These are phyloP conservation scores for Drosophila varians DNA, from an alignment of 1,140 invertebrate species.

Conservation along the genomic window DNA sequence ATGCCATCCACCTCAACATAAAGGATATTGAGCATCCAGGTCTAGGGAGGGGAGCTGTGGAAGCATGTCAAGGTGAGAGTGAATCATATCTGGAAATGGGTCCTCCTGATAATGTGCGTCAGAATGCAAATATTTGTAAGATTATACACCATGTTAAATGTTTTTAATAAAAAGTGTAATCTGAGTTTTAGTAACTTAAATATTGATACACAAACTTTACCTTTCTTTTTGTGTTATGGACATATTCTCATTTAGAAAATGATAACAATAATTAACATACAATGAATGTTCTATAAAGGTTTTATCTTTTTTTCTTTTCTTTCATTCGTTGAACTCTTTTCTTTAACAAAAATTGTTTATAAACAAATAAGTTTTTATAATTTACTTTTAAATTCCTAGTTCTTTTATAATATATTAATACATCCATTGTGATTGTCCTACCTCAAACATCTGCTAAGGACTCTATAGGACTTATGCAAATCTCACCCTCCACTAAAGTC, in stretches of 20 bases:
- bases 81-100: conserved; percentile 20
- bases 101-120: conserved; percentile 36
- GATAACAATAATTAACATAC: too few species aligned
- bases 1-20: conserved; percentile 22
- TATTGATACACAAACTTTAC: too few species aligned
- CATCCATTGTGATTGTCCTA: background rate
- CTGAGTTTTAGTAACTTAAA: too few species aligned
- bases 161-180: background rate
- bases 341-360: background rate
- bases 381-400: too few species aligned
- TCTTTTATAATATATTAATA: too few species aligned
- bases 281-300: too few species aligned
- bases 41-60: conserved; percentile 1
- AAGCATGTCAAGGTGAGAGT: conserved; percentile 60
- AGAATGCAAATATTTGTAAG: conserved; percentile 41
- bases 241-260: too few species aligned
- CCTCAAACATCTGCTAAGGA: conserved; percentile 17
- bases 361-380: background rate
- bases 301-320: too few species aligned
- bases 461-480: conserved; percentile 3
- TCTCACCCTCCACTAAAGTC: conserved; percentile 7
- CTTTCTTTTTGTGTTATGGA: too few species aligned
- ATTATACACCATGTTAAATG: too few species aligned
- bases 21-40: conserved; percentile 45
- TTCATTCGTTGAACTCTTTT: too few species aligned